Percentiles rank a stretch among this genome's conserved stretches.
Evolutionary conservation across 2,888 invertebrate genomes (phyloP).

Genomic region (Lamellibrachia columna): DNA sequence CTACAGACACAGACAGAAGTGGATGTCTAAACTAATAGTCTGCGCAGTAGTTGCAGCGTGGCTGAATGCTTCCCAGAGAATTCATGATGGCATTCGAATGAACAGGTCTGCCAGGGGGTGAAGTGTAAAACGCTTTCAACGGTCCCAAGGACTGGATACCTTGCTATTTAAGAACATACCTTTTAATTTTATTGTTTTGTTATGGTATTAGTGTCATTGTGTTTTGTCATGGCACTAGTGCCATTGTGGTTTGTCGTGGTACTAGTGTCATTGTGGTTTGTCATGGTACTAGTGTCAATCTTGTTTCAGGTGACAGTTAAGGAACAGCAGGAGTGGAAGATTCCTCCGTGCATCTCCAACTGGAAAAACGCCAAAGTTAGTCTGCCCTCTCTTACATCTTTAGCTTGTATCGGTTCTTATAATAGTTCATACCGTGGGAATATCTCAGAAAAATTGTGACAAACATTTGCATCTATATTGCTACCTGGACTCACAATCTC

Average conservation of each 20-base stretch:
- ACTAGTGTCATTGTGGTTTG: neutral
- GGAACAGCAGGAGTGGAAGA: constrained; percentile 99
- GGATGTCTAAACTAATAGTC: neutral
- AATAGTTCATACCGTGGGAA: neutral
- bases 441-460: neutral
- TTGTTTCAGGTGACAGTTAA: constrained; percentile 83
- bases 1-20: neutral
- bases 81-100: neutral
- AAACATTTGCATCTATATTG: too few relatives aligned
- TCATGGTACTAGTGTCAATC: neutral
- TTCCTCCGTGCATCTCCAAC: constrained; percentile 97
- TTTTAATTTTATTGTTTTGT: neutral
- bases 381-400: neutral
- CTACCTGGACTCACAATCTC: too few relatives aligned
- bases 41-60: neutral
- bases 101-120: neutral
- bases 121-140: neutral
- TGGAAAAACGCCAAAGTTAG: constrained; percentile 97
- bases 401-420: too few relatives aligned
- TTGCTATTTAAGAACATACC: neutral
- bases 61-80: neutral
- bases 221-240: neutral
- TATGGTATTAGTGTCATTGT: neutral
- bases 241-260: neutral
- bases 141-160: neutral